These are phyloP conservation scores for Dendropsophus ebraccatus DNA, from an alignment of 2,113 vertebrate species.

Conservation along the genomic window DNA sequence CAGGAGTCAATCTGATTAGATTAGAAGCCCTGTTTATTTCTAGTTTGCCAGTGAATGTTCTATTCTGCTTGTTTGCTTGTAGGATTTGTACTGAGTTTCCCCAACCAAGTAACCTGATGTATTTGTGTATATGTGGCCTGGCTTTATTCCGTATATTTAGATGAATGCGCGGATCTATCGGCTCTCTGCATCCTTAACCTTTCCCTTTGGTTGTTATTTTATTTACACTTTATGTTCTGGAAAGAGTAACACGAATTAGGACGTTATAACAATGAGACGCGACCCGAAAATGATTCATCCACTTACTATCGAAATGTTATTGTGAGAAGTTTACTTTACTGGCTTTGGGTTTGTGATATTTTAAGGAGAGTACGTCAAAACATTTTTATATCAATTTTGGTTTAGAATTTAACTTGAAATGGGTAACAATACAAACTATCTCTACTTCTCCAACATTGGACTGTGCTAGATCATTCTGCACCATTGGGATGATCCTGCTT, in stretches of 20 bases:
- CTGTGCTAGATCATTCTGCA: background rate
- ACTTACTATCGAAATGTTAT: conserved; percentile 37
- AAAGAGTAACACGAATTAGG: conserved; percentile 38
- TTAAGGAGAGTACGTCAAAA: conserved; percentile 46
- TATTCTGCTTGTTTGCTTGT: conserved; percentile 48
- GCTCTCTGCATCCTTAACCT: conserved; percentile 38
- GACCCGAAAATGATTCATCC: conserved; percentile 48
- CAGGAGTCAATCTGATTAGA: conserved; percentile 44
- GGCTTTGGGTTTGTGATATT: conserved; percentile 39
- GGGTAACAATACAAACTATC: conserved; percentile 9
- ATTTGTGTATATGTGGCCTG: conserved; percentile 11
- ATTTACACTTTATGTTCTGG: conserved; percentile 50
- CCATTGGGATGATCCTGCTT: background rate
- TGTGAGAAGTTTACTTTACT: conserved; percentile 47
- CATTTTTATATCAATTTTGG: conserved; percentile 10
- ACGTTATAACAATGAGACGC: conserved; percentile 40
- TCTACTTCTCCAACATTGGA: background rate
- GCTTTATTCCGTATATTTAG: conserved; percentile 54
- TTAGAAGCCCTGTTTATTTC: conserved; percentile 38
- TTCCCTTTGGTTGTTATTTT: conserved; percentile 48
- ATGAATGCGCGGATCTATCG: conserved; percentile 29
- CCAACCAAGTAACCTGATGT: conserved; percentile 45
- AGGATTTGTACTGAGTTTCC: conserved; percentile 40
- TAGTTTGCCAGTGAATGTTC: conserved; percentile 50
- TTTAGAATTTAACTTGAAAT: conserved; percentile 36